A percentile compares a stretch with the other conserved stretches of the same genome.
phyloP scores from a whole-genome alignment of 1,140 invertebrate genomes.

The Pogonus chalceus region DNA sequence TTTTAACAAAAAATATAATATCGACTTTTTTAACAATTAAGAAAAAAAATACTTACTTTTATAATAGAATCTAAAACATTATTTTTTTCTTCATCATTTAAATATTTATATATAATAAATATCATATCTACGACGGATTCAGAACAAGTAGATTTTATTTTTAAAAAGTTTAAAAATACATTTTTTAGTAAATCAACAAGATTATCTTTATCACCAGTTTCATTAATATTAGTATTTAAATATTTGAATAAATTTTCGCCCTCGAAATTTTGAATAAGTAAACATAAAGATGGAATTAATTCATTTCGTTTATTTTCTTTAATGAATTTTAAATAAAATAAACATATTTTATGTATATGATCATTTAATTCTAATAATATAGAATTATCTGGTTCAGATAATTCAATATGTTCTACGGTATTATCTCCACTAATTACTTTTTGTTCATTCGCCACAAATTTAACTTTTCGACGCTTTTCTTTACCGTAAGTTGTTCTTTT shows the following conservation, averaged over 20 bases:
- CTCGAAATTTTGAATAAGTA: slow-evolving; percentile 37
- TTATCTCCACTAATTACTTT: slow-evolving; percentile 4
- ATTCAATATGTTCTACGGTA: slow-evolving; percentile 14
- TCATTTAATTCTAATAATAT: slow-evolving; percentile 32
- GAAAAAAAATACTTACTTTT: slow-evolving; percentile 31
- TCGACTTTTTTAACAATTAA: slow-evolving; percentile 2
- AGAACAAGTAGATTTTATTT: slow-evolving; percentile 31
- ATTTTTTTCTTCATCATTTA: slow-evolving; percentile 37
- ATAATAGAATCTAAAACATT: slow-evolving; percentile 40
- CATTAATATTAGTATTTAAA: slow-evolving; percentile 27
- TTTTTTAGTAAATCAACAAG: slow-evolving; percentile 40
- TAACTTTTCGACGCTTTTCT: slow-evolving; percentile 28
- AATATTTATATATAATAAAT: slow-evolving; percentile 44
- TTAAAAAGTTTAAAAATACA: slow-evolving; percentile 39
- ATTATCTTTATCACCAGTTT: slow-evolving; percentile 22
- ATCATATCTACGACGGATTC: slow-evolving; percentile 45
- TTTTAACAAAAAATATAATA: not conserved
- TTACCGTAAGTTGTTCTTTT: slow-evolving; percentile 23
- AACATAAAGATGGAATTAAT: slow-evolving; percentile 33
- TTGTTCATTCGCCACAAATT: slow-evolving; percentile 22
- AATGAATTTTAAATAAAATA: slow-evolving; percentile 40
- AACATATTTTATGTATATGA: slow-evolving; percentile 40
- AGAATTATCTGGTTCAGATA: not conserved
- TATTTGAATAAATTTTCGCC: slow-evolving; percentile 33
- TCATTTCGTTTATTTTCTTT: slow-evolving; percentile 28